Conservation (phyloP, 1,140 invertebrate genomes). For the Trichonephila inaurata region DNA sequence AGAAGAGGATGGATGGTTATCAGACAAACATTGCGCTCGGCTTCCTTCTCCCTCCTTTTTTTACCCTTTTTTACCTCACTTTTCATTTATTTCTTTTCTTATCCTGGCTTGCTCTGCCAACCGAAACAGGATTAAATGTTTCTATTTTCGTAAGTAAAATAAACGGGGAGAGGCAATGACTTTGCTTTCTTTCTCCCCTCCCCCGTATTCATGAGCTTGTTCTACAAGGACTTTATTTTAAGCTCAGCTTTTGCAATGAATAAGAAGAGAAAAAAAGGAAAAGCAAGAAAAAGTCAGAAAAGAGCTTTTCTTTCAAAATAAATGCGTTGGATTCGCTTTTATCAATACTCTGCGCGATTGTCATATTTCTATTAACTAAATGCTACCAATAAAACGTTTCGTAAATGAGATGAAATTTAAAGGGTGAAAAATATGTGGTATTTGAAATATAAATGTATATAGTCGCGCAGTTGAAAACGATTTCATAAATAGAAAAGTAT, state of each 20-base stretch:
- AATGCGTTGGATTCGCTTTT: neutral
- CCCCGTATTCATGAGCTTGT: constrained; percentile 58
- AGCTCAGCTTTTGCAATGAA: constrained; percentile 37
- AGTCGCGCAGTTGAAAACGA: neutral
- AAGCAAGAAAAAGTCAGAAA: neutral
- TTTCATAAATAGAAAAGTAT: neutral
- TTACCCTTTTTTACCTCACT: constrained; percentile 35
- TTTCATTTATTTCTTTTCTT: constrained; percentile 67
- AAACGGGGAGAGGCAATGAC: constrained; percentile 57
- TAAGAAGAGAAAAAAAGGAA: neutral
- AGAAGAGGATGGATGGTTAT: constrained; percentile 68
- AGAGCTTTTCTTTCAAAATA: constrained; percentile 32
- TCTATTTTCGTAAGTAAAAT: constrained; percentile 73
- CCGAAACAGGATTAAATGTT: constrained; percentile 74
- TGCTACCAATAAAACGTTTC: neutral
- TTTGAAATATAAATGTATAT: neutral
- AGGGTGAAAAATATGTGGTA: neutral
- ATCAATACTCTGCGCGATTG: neutral
- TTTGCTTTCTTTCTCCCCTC: constrained; percentile 37
- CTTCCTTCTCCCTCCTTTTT: constrained; percentile 7
- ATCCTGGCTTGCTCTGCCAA: constrained; percentile 68
- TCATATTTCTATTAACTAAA: neutral
- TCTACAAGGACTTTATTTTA: constrained; percentile 53
- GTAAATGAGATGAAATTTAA: neutral
- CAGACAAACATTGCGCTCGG: constrained; percentile 52